Evolutionary conservation across 2,113 vertebrate genomes (phyloP), one percentile per base, ranked within the genome.

Genomic region (Centrocercus urophasianus): DNA sequence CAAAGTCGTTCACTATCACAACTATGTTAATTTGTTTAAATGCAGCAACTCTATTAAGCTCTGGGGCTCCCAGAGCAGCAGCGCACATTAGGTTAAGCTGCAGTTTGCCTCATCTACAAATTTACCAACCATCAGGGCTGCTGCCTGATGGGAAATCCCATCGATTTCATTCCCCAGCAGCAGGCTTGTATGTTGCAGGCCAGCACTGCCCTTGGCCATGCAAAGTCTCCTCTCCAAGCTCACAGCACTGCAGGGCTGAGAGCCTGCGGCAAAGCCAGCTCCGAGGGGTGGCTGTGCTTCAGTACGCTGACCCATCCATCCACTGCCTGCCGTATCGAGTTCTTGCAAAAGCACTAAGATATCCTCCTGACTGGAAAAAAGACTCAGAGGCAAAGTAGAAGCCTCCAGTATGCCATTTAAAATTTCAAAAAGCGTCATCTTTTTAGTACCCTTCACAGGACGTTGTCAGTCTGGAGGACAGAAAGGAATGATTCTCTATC

Each of bases 11-110:
- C 82, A 60, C 90, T 93, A 78, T 71, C 64, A 67, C 7, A 20
- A 71, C 83, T 88, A 36, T 54, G 75, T 65, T 94, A 95, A 96
- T 77, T 71, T 71, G 76, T 90, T 91, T 75, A 89, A 93, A 89
- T 25, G 61, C 57, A 91, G 86, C n/a, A 57, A 65, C 54, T 7
- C 38, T 40, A 75, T 47, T 45, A 72, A 88, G 64, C 72, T 79
- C 67, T 57, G 74, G 50, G 76, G 54, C 78, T 88, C 88, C 50
- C 89, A 80, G 50, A 67, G 71, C 84, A 87, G 61, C 63, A 50
- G 25, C 0, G 5, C 16, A 21, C 74, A 63, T 59, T 22, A 72
- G 45, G 64, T 60, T 84, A 18, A 77, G 24, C 65, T 38, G 72
- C 56, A 48, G 42, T 45, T 74, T 64, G 10, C 38, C 57, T 77